These are phyloP conservation scores for Cyphomyrmex costatus DNA, from an alignment of 1,140 invertebrate genomes.

Conservation along the genomic window DNA sequence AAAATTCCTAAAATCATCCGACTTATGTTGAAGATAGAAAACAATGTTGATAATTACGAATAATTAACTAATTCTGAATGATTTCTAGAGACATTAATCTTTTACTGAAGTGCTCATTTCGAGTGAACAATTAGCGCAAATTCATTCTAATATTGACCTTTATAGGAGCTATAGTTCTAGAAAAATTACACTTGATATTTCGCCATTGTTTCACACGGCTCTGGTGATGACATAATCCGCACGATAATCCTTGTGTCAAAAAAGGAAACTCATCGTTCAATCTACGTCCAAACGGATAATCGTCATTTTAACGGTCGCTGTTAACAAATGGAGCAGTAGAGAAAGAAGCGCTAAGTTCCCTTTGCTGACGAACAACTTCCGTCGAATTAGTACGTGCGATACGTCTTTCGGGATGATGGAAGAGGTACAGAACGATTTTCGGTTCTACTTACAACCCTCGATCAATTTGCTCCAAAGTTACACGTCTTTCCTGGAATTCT, in stretches of 20 bases:
- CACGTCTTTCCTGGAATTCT: background rate
- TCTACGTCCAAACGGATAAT: conserved; percentile 53
- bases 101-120: conserved; percentile 6
- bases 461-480: conserved; percentile 10
- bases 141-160: background rate
- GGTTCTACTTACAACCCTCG: background rate
- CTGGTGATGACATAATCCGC: conserved; percentile 39
- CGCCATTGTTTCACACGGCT: background rate
- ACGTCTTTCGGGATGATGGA: conserved; percentile 59
- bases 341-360: conserved; percentile 32
- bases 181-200: conserved; percentile 18
- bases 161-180: background rate
- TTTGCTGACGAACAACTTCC: conserved; percentile 46
- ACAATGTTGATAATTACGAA: conserved; percentile 46
- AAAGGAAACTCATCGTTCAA: conserved; percentile 45
- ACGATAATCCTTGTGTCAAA: conserved; percentile 27
- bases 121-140: conserved; percentile 24
- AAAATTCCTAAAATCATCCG: conserved; percentile 40
- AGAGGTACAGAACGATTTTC: conserved; percentile 30
- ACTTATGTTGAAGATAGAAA: conserved; percentile 16
- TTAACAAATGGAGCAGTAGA: conserved; percentile 55
- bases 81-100: background rate
- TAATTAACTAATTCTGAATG: conserved; percentile 41
- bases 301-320: conserved; percentile 50
- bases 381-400: conserved; percentile 51